Evolutionary conservation across 2,113 vertebrate genomes (phyloP).

Genomic region (Castor canadensis): DNA sequence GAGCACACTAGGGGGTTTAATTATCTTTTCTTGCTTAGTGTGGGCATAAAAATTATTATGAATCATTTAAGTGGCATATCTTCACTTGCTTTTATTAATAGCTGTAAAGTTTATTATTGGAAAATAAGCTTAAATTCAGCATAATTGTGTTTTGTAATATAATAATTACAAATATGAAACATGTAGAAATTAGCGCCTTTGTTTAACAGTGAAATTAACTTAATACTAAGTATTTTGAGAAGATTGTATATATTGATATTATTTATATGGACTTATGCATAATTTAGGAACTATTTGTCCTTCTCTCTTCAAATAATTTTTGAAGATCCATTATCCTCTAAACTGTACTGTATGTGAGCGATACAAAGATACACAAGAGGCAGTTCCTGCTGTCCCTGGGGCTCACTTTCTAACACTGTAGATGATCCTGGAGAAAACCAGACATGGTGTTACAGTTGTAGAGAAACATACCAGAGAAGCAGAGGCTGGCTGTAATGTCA

Average conservation of each 20-base stretch:
- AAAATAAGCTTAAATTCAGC: slow-evolving; percentile 38
- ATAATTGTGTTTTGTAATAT: slow-evolving; percentile 36
- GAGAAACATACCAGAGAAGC: neutral
- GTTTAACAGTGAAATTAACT: slow-evolving; percentile 9
- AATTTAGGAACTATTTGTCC: neutral
- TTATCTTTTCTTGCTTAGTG: slow-evolving; percentile 50
- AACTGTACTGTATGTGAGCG: neutral
- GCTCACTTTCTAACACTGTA: neutral
- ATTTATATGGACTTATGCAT: neutral
- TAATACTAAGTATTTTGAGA: neutral
- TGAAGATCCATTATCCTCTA: neutral
- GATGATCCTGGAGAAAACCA: neutral
- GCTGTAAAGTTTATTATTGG: slow-evolving; percentile 7
- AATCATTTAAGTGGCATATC: slow-evolving; percentile 45
- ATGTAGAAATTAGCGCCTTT: slow-evolving; percentile 15
- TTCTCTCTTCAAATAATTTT: neutral
- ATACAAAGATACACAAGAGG: neutral
- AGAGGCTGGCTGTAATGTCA: fast-evolving
- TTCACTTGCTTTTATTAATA: slow-evolving; percentile 14
- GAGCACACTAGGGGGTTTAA: slow-evolving; percentile 43
- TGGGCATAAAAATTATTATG: slow-evolving; percentile 58
- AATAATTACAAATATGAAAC: slow-evolving; percentile 18
- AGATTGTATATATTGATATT: neutral
- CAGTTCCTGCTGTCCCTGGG: neutral
- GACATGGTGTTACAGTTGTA: fast-evolving